Evolutionary conservation across 2,888 invertebrate species (phyloP), one percentile per base, ranked within the genome.

Genomic region (Erebia aethiops): DNA sequence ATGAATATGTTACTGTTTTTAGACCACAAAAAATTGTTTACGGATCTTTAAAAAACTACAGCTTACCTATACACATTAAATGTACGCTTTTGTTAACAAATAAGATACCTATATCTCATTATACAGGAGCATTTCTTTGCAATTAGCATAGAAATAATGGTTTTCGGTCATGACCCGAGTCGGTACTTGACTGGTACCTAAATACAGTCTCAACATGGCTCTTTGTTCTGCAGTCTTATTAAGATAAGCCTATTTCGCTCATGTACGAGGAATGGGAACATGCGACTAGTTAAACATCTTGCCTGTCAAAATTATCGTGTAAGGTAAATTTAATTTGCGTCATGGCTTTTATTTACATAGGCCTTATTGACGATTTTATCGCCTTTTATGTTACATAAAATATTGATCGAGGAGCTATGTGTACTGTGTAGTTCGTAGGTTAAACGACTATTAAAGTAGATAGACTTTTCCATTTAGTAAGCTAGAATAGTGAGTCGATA

Each of bases 211-310:
- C 61, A 57, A 67, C 58, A 72, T 68, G 68, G 63, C 70, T 70
- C 74, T 74, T 74, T 74, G 74, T 74, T 72, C 52, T 61, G 21
- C 67, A 72, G 58, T 70, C 69, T 72, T 74, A 74, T 74, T 72
- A 74, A 74, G 74, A 74, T 74, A 74, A 74, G 72, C 74, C 69
- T 74, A 74, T 74, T 69, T 74, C 70, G 49, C 68, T 72, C 74
- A 69, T 74, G 74, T 74, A 72, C 70, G 66, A 65, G 70, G 72
- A 72, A 70, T 72, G 69, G 68, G 69, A 70, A 72, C 74, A 72
- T 57, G 72, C 57, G 66, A 49, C 54, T 70, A 68, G 68, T 74
- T 74, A 72, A 73, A 71, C 72, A 72, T 74, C 70, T 74, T 16
- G 66, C 70, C 74, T 72, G 74, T 74, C 74, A 74, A 74, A 73